Evolutionary conservation across 2,888 invertebrate genomes (phyloP).

Genomic region (Abscondita cerata): DNA sequence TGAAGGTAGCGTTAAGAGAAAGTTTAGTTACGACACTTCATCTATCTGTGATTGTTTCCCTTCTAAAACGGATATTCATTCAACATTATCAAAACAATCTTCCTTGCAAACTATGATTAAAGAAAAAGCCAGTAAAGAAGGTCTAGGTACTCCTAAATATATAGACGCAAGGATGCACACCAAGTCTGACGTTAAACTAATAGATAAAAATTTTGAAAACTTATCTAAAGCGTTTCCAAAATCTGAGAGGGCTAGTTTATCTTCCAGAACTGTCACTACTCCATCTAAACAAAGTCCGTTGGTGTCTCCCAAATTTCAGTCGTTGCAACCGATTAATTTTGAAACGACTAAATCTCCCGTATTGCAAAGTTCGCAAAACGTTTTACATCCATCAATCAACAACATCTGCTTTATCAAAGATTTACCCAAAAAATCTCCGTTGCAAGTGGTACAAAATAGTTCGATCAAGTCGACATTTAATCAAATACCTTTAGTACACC

Average conservation of each 20-base stretch:
- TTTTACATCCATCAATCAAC: conserved; percentile 54
- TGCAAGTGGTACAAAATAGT: conserved; percentile 45
- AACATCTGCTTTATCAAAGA: conserved; percentile 54
- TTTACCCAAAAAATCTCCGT: conserved; percentile 49
- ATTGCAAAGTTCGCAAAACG: conserved; percentile 46
- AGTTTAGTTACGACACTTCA: conserved; percentile 48
- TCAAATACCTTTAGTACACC: conserved; percentile 48
- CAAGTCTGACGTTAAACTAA: conserved; percentile 26
- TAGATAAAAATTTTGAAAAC: conserved; percentile 35
- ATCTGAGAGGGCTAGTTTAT: conserved; percentile 20
- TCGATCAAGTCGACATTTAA: conserved; percentile 42
- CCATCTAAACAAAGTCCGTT: conserved; percentile 38
- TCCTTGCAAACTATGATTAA: conserved; percentile 29
- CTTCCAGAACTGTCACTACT: conserved; percentile 36
- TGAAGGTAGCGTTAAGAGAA: conserved; percentile 52
- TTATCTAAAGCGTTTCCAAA: conserved; percentile 35
- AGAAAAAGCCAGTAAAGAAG: conserved; percentile 29
- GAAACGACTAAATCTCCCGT: conserved; percentile 47
- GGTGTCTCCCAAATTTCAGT: conserved; percentile 54
- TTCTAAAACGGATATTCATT: conserved; percentile 15
- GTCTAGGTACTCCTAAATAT: conserved; percentile 24
- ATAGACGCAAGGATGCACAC: conserved; percentile 4
- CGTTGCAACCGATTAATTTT: conserved; percentile 48
- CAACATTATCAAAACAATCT: conserved; percentile 24
- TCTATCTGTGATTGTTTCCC: conserved; percentile 31